Conservation (phyloP, 2,888 invertebrate species). For the Acleris literana region DNA sequence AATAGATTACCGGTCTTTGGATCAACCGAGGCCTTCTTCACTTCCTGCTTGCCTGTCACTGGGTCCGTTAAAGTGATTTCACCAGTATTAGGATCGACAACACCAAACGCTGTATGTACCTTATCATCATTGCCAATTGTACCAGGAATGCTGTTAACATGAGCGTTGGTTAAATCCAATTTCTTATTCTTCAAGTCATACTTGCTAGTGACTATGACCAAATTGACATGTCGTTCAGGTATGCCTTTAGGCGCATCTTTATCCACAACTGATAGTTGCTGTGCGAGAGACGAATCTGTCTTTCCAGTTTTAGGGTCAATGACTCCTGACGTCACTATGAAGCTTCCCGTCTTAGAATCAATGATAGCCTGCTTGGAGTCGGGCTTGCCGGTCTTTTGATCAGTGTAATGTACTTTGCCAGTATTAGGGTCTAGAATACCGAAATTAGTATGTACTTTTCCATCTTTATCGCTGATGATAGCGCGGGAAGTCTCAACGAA, state of each 20-base stretch:
- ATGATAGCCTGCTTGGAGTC: slow-evolving; percentile 84
- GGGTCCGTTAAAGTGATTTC: slow-evolving; percentile 84
- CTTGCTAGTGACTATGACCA: slow-evolving; percentile 83
- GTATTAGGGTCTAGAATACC: slow-evolving; percentile 85
- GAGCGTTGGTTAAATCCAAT: slow-evolving; percentile 78
- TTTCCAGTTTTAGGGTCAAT: slow-evolving; percentile 85
- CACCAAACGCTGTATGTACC: slow-evolving; percentile 83
- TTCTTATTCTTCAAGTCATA: slow-evolving; percentile 83
- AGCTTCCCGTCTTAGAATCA: slow-evolving; percentile 82
- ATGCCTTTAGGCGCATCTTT: slow-evolving; percentile 74
- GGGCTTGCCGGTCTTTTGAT: slow-evolving; percentile 84
- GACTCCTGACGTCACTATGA: slow-evolving; percentile 83
- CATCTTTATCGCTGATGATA: slow-evolving; percentile 87
- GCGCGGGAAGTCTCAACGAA: slow-evolving; percentile 78
- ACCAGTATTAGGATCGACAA: slow-evolving; percentile 83
- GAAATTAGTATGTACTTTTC: slow-evolving; percentile 87
- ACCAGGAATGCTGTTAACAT: slow-evolving; percentile 69
- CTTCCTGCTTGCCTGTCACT: slow-evolving; percentile 85
- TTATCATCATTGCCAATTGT: slow-evolving; percentile 76
- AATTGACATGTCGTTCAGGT: slow-evolving; percentile 75
- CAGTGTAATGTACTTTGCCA: slow-evolving; percentile 83
- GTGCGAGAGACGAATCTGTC: slow-evolving; percentile 86
- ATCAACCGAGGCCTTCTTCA: slow-evolving; percentile 85
- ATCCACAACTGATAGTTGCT: slow-evolving; percentile 76
- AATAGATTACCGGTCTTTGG: slow-evolving; percentile 85